phyloP scores from a whole-genome alignment of 2,797 vertebrate genomes.

The Prunella strophiata region DNA sequence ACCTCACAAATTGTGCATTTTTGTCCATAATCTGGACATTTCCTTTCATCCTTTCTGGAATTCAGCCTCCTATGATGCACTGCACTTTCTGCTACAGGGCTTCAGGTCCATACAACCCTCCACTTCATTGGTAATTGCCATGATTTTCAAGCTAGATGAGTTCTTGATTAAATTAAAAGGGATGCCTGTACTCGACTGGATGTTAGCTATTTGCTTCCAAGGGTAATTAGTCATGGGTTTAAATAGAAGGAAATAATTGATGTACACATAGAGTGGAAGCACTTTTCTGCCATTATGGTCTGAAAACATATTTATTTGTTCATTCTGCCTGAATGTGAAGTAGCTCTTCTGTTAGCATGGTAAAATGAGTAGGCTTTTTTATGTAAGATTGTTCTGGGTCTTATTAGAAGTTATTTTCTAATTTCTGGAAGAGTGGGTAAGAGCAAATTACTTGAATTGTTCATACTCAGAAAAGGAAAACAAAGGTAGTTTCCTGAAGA shows the following conservation, averaged over 20 bases:
- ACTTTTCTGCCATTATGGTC: conserved; percentile 38
- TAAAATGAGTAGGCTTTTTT: conserved; percentile 10
- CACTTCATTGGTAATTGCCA: conserved; percentile 45
- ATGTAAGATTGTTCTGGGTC: neutral
- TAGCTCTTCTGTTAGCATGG: conserved; percentile 2
- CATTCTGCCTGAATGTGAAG: conserved; percentile 44
- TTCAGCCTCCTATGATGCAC: rapidly evolving
- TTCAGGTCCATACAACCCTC: neutral
- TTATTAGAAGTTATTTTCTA: conserved; percentile 30
- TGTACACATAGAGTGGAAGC: conserved; percentile 13
- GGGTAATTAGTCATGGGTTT: conserved; percentile 52
- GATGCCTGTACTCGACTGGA: conserved; percentile 8
- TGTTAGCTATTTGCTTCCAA: conserved; percentile 54
- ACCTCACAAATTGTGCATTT: neutral
- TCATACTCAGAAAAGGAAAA: neutral
- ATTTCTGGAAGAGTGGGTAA: conserved; percentile 27
- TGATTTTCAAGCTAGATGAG: conserved; percentile 37
- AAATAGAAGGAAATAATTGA: conserved; percentile 58
- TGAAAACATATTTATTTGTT: conserved; percentile 47
- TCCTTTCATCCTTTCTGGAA: neutral
- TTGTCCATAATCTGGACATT: neutral
- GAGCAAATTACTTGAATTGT: conserved; percentile 8
- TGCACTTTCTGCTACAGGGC: neutral
- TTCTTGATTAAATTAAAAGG: conserved; percentile 54
- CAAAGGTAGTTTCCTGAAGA: neutral